These are phyloP conservation scores for Drosophila histrio DNA, from an alignment of 2,888 invertebrate genomes.

Conservation along the genomic window DNA sequence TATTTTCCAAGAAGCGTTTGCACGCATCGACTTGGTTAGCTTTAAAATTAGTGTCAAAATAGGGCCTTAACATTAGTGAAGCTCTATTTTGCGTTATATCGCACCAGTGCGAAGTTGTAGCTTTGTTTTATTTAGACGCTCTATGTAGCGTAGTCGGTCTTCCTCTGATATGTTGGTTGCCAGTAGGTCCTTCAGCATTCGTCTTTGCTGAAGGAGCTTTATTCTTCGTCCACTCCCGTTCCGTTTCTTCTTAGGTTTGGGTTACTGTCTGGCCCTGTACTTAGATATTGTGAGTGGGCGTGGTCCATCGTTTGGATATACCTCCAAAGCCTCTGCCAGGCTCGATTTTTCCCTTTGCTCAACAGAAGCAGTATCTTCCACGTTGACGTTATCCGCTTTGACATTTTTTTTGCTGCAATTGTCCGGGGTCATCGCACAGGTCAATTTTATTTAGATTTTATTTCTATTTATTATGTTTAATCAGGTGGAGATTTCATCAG, in stretches of 20 bases:
- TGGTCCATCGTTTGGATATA: not conserved
- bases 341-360: not conserved
- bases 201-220: not conserved
- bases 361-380: not conserved
- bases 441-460: too few species aligned
- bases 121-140: not conserved
- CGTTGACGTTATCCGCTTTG: too few species aligned
- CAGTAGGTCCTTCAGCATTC: not conserved
- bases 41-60: not conserved
- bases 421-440: too few species aligned
- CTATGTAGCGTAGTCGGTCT: not conserved
- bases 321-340: not conserved
- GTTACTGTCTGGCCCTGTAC: not conserved
- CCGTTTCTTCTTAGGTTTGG: not conserved
- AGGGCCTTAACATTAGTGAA: not conserved
- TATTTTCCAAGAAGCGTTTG: not conserved
- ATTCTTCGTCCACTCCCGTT: not conserved
- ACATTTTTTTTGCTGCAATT: too few species aligned
- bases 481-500: too few species aligned
- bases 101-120: not conserved
- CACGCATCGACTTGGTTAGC: not conserved
- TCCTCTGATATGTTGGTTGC: not conserved
- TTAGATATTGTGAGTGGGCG: not conserved
- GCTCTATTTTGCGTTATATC: not conserved
- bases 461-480: too few species aligned